phyloP scores from a whole-genome alignment of 2,113 vertebrate genomes.

The Cochlearius cochlearius region DNA sequence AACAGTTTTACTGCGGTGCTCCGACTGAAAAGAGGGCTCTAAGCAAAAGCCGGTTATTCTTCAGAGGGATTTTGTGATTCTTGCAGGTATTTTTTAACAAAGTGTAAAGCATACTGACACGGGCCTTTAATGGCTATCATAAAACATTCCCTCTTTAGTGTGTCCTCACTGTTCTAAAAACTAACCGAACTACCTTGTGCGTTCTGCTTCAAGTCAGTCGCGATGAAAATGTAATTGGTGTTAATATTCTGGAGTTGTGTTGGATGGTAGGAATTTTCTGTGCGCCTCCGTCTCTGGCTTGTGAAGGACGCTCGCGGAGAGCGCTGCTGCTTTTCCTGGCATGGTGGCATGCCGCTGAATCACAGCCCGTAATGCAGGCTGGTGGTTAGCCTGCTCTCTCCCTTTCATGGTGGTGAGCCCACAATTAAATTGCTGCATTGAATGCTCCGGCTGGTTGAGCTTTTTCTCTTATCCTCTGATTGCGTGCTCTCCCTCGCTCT shows the following conservation, averaged over 20 bases:
- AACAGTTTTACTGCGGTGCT: constrained; percentile 3
- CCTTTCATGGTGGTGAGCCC: constrained; percentile 8
- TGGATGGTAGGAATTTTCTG: not conserved
- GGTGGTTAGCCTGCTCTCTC: not conserved
- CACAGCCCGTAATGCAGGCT: not conserved
- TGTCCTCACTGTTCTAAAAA: not conserved
- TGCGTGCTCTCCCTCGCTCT: not conserved
- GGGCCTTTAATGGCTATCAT: not conserved
- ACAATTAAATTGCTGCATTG: constrained; percentile 16
- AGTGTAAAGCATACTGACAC: not conserved
- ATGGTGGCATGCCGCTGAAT: not conserved
- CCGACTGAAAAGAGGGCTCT: not conserved
- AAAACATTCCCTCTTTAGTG: not conserved
- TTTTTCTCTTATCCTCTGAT: not conserved
- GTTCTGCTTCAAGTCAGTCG: not conserved
- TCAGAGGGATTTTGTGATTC: constrained; percentile 1
- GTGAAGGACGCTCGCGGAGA: not conserved
- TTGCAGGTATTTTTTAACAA: not conserved
- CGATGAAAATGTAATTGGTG: not conserved
- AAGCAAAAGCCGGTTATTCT: not conserved
- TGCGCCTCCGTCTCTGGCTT: rapidly evolving
- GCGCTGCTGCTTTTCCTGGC: not conserved
- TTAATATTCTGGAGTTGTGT: not conserved
- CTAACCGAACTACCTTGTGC: not conserved
- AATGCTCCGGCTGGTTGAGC: not conserved